Conservation (phyloP, 2,797 vertebrate species). For the Holocentrus rufus region DNA sequence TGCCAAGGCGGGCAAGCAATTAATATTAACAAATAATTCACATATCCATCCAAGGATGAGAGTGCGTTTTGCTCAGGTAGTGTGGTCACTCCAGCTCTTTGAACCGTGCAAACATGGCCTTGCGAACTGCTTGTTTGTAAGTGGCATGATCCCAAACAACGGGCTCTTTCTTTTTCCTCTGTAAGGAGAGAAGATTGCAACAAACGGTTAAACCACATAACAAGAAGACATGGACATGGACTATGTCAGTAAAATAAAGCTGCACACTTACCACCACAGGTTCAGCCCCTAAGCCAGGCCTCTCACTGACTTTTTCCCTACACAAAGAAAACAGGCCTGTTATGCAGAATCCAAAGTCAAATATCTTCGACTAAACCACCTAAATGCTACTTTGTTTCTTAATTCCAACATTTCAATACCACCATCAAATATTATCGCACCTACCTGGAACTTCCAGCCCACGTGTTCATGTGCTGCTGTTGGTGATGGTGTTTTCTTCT, state of each 20-base stretch:
- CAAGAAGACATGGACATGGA: neutral
- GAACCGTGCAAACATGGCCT: constrained; percentile 97
- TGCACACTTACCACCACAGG: constrained; percentile 69
- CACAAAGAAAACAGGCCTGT: constrained; percentile 6
- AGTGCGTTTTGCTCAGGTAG: constrained; percentile 30
- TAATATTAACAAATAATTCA: constrained; percentile 31
- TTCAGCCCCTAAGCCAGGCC: constrained; percentile 83
- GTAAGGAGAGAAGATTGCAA: constrained; percentile 43
- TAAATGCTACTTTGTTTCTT: neutral
- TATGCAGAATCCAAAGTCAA: neutral
- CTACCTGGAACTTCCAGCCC: constrained; percentile 82
- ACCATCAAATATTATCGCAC: neutral
- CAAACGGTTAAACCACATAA: neutral
- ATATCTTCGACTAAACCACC: neutral
- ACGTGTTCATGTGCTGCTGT: constrained; percentile 72
- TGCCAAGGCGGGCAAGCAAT: constrained; percentile 21
- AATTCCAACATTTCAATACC: neutral
- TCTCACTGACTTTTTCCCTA: constrained; percentile 80
- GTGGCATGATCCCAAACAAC: constrained; percentile 87
- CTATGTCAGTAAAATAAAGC: neutral
- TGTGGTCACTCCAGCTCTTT: constrained; percentile 92
- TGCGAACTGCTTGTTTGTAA: constrained; percentile 94
- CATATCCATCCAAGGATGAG: constrained; percentile 25
- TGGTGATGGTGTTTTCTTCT: constrained; percentile 78
- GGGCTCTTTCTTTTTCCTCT: constrained; percentile 85